Evolutionary conservation across 2,113 vertebrate species (phyloP).

Genomic region (Anas platyrhynchos): DNA sequence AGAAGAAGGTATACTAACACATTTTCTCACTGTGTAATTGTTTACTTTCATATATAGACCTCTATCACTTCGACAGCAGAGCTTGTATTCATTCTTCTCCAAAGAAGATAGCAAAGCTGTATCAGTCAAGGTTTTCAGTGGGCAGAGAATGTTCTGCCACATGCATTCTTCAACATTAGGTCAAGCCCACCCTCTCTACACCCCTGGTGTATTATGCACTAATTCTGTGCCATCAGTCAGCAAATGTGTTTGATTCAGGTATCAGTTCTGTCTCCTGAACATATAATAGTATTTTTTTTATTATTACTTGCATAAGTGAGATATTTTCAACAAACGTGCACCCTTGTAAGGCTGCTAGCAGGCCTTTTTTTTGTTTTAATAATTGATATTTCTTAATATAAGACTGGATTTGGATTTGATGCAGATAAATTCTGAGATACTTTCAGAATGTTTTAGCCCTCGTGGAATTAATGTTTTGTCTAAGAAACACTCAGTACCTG

Average conservation of each 20-base stretch:
- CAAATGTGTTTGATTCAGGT: background rate
- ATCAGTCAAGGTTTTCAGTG: background rate
- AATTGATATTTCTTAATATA: background rate
- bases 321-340: too few species aligned
- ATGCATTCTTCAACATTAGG: background rate
- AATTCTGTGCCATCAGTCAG: background rate
- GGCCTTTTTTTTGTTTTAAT: background rate
- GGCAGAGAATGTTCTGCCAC: background rate
- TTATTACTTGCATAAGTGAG: background rate
- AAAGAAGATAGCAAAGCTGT: background rate
- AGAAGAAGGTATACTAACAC: accelerated
- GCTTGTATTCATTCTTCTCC: background rate
- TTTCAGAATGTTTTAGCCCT: background rate
- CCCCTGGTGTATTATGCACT: accelerated
- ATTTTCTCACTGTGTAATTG: background rate
- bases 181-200: background rate
- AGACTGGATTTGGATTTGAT: background rate
- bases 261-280: background rate
- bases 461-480: background rate
- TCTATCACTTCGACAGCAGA: background rate
- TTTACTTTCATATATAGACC: background rate
- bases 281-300: background rate
- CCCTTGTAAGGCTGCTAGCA: background rate
- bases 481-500: background rate
- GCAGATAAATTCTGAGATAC: background rate